Percentiles rank a stretch among this genome's conserved stretches.
phyloP scores from a whole-genome alignment of 2,888 invertebrate species.

The Polymixis lichenea region DNA sequence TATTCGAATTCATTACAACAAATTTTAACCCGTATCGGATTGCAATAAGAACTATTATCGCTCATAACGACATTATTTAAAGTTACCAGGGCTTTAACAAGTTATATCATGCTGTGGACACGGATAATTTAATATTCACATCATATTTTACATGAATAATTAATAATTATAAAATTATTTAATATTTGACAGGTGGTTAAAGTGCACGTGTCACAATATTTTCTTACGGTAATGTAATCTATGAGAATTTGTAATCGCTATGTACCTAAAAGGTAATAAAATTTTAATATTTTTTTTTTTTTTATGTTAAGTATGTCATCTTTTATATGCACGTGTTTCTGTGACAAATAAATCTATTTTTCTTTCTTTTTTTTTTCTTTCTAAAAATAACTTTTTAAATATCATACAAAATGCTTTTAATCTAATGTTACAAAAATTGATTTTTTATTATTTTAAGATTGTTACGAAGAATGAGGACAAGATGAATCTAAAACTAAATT shows the following conservation, averaged over 20 bases:
- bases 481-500: neutral
- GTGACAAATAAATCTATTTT: too few species aligned
- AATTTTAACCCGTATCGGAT: too few species aligned
- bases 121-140: slow-evolving; percentile 10
- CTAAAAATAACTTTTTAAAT: neutral
- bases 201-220: slow-evolving; percentile 12
- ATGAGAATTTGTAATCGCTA: slow-evolving; percentile 7
- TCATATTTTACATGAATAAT: slow-evolving; percentile 21
- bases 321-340: too few species aligned
- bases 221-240: neutral
- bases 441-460: neutral
- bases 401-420: neutral
- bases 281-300: too few species aligned
- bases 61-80: too few species aligned
- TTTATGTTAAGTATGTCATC: too few species aligned
- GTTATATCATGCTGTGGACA: slow-evolving; percentile 14
- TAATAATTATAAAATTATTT: slow-evolving; percentile 15
- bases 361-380: too few species aligned
- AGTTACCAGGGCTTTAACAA: too few species aligned
- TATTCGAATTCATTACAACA: too few species aligned
- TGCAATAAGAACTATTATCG: too few species aligned
- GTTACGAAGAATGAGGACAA: neutral
- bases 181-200: neutral
- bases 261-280: neutral
- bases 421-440: neutral